Base-by-base conservation (phyloP, 2,888 invertebrate genomes). In the Amphipyra tragopoginis region DNA sequence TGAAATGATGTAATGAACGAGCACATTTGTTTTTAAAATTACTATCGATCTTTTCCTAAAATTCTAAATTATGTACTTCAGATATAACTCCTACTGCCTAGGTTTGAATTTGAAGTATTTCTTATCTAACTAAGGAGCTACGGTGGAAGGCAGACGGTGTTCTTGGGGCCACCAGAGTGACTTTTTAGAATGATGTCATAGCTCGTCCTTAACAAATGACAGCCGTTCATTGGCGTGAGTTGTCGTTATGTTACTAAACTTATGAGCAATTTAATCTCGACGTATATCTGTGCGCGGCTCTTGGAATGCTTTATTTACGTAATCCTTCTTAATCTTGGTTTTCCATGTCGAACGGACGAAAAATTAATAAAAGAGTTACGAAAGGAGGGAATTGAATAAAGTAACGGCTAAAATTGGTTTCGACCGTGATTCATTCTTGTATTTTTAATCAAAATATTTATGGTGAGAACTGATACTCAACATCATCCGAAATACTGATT, bases 111-210 rank as follows among this genome's bases (percentile, higher is more conserved):
- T 13, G 8, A 15, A 53, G 38, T 10, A 47, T 1, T n/a, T 43
- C 3, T 42, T 62, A 64, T 57, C 21, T 62, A 21, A 33, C 51
- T 11, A 13, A 11, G 45, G 38, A 44, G 49, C 43, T 40, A 26
- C 44, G 49, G 44, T n/a, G 69, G 45, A 38, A 38, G 42, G 26
- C 21, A 45, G 62, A 58, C 56, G 71, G 66, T 54, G 56, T 44
- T 51, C 49, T 56, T 51, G 59, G 57, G 71, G 71, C 58, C 61
- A 67, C 47, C 63, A 29, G 3, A 65, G 69, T 59, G 71, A 61
- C 65, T 13, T 65, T 48, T 65, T 48, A 56, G 60, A 55, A 79
- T 84, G 82, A 85, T 81, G 82, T 86, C 85, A 85, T 79, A 67
- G 63, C 72, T 72, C 65, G 77, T 79, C 76, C 77, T 79, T 82